Percentiles rank a stretch among this genome's conserved stretches.
Conservation (phyloP, 2,797 vertebrate genomes). For the Sebastes iracundus region DNA sequence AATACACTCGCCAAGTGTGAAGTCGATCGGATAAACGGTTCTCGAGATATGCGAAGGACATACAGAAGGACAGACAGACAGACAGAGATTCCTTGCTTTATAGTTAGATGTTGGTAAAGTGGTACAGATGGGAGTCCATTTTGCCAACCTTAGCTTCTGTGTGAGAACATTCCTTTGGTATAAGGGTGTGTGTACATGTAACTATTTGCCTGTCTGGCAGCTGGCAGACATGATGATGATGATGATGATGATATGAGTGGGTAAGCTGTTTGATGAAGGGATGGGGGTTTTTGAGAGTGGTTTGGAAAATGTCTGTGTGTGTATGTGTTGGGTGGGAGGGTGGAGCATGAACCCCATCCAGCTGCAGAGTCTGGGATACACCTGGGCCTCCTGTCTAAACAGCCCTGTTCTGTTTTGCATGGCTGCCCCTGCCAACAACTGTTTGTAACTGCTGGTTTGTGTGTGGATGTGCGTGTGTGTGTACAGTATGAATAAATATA, state of each 20-base stretch:
- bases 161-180: conserved; percentile 21
- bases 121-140: background rate
- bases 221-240: conserved; percentile 42
- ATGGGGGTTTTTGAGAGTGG: conserved; percentile 19
- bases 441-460: conserved; percentile 1
- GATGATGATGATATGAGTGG: conserved; percentile 38
- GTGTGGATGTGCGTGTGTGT: background rate
- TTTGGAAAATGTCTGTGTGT: background rate
- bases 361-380: conserved; percentile 58
- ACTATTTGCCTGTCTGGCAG: conserved; percentile 31
- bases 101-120: background rate
- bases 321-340: background rate
- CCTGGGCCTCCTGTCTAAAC: conserved; percentile 69
- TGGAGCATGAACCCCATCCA: conserved; percentile 48
- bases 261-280: conserved; percentile 34
- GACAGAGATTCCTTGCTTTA: background rate
- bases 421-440: conserved; percentile 52
- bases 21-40: too few relatives aligned
- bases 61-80: background rate
- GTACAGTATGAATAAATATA: background rate
- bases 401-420: conserved; percentile 48
- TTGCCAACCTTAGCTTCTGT: background rate
- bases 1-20: too few relatives aligned
- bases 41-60: too few relatives aligned
- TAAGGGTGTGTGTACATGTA: conserved; percentile 1